Evolutionary conservation across 53 echinoderm and acorn worm genomes (phyloP), one percentile per base, ranked within the genome.

Genomic region (Hippasteria phrygiana): DNA sequence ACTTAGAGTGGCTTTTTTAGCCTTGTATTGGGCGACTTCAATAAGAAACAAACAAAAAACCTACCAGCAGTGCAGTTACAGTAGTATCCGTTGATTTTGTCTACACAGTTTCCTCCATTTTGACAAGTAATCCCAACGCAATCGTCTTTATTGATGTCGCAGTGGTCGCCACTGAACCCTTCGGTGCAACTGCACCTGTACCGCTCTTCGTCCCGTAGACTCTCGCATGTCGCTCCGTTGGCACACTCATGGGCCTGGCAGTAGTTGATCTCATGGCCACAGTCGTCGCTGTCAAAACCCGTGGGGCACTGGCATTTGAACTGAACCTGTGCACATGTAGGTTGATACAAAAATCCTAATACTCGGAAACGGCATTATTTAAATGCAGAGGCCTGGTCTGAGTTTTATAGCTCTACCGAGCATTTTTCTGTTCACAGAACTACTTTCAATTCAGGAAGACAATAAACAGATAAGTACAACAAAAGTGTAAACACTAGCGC

Each of bases 221-320:
- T 94, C 40, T 73, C 16, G 63, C 96, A 96, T 0, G 93, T 94
- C 5, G 88, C 96, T 33, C 93, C 94, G 47, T 94, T 92, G 48
- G 71, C 62, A 62, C 96, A 96, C 10, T 87, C 73, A 24, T 90
- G 45, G 74, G 71, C 26, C 13, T 83, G 73, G 69, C 96, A 96
- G 93, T 94, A 96, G 80, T 96, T 90, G 0, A 94, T 92, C 38
- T 90, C 93, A 28, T 89, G 80, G 29, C 93, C 91, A 48, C 96
- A 96, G 33, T 92, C 87, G 10, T 47, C 55, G 6, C 94, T 92
- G 17, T 91, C 91, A 50, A 81, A 96, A 0, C 94, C 96, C 0
- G 32, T 53, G 5, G 73, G 74, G 38, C 96, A 96, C 1, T 4
- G 13, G 55, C 96, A 96, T 0, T 64, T 67, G 71, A 96, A 88